Evolutionary conservation across 1,140 invertebrate species (phyloP), one percentile per base, ranked within the genome.

Genomic region (Alviniconcha marisindica): DNA sequence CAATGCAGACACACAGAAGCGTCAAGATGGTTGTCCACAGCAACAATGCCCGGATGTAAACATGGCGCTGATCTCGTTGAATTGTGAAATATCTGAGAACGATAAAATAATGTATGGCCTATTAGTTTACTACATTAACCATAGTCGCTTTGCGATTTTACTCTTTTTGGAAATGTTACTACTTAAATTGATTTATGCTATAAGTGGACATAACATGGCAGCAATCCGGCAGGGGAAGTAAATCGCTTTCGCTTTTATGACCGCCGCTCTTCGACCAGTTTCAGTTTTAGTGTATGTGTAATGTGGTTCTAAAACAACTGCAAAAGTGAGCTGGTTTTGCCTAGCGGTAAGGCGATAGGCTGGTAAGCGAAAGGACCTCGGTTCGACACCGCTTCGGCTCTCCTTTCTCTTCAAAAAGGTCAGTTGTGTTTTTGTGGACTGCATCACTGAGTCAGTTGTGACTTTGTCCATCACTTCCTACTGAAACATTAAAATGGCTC

Each of bases 31-130:
- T 86, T 84, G 84, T 86, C 86, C 87, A 87, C 84, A 82, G 88
- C 84, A 86, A 89, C 88, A 86, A 60, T 84, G 12, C 86, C 88
- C 86, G 88, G 88, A 89, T 87, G 86, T 85, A 73, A 79, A 85
- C 12, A 38, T 66, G 42, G 80, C 66, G 69, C 15, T 28, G n/a
- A 33, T 12, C 7, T 63, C 51, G 66, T 71, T 42, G 28, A n/a
- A 21, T 18, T 42, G 71, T 63, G 24, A 5, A 1, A 74, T 18
- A 28, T 73, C 24, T 51, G 73, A 76, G 48, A 60, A 31, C 4
- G 12, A 7, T 36, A n/a, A 10, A 51, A 2, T 66, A 15, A 14
- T 18, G n/a, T 66, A 33, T 66, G 28, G 5, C 7, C 36, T 5
- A 33, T 66, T 33, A 66, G 14, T 7, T 66, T 66, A 33, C 18